Percentiles rank a stretch among this genome's conserved stretches.
These are phyloP conservation scores for Drosophila lini DNA, from an alignment of 1,140 invertebrate species.

Conservation along the genomic window DNA sequence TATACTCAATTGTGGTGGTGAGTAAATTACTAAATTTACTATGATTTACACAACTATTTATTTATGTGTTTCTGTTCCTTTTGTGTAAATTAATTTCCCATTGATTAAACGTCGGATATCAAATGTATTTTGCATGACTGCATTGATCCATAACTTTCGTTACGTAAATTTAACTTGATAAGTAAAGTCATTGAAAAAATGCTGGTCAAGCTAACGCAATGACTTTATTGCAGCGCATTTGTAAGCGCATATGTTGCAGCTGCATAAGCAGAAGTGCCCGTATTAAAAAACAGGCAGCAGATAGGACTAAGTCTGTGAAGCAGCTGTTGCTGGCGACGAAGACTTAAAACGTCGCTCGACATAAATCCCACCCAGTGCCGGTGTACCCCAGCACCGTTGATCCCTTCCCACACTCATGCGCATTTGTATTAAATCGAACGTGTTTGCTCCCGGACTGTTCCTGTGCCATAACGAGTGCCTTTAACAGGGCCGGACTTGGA, in stretches of 20 bases:
- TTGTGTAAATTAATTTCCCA: constrained; percentile 18
- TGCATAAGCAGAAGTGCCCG: constrained; percentile 26
- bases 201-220: constrained; percentile 61
- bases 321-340: constrained; percentile 70
- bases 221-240: constrained; percentile 64
- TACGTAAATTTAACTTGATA: constrained; percentile 18
- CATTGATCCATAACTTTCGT: background rate
- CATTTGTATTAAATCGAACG: constrained; percentile 81
- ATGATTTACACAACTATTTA: constrained; percentile 39
- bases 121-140: constrained; percentile 46
- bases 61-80: constrained; percentile 63
- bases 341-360: constrained; percentile 71
- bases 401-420: constrained; percentile 40
- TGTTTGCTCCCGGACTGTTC: constrained; percentile 53
- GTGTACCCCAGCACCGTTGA: constrained; percentile 12
- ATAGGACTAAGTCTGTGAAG: constrained; percentile 37
- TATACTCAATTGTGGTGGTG: too few relatives aligned
- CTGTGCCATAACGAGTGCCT: constrained; percentile 11
- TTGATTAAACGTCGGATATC: constrained; percentile 56
- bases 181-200: constrained; percentile 48
- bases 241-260: constrained; percentile 68
- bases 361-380: constrained; percentile 59
- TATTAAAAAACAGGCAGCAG: constrained; percentile 23
- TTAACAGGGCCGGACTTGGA: background rate
- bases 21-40: too few relatives aligned